phyloP scores from a whole-genome alignment of 2,113 vertebrate genomes.

The Myotis yumanensis region DNA sequence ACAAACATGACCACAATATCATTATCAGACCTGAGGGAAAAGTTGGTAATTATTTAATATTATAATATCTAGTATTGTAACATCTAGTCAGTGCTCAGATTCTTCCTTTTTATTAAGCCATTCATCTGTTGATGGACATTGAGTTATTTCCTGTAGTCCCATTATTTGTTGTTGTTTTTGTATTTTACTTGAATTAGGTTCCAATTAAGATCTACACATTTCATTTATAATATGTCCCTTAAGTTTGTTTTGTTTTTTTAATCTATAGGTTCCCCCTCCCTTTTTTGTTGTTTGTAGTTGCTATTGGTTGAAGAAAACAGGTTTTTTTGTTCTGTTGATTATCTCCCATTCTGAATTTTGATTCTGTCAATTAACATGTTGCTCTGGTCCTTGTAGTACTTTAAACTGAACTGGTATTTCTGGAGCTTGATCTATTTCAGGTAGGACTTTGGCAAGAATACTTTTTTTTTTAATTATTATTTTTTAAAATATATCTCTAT shows the following conservation, averaged over 20 bases:
- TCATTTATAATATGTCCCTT: not conserved
- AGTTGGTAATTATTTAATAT: not conserved
- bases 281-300: not conserved
- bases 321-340: not conserved
- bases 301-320: not conserved
- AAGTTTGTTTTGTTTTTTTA: not conserved
- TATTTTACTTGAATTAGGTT: constrained; percentile 18
- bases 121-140: too few species aligned
- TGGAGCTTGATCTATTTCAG: not conserved
- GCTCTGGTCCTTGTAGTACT: not conserved
- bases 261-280: not conserved
- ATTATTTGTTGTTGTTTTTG: not conserved
- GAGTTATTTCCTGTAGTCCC: not conserved
- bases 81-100: not conserved
- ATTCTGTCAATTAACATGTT: constrained; percentile 11
- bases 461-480: not conserved
- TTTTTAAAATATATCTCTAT: too few species aligned
- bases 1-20: not conserved
- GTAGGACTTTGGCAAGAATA: not conserved
- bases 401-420: not conserved
- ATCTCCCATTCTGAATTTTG: not conserved
- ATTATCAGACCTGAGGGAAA: not conserved
- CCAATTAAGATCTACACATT: not conserved
- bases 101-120: not conserved
- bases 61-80: not conserved